These are phyloP conservation scores for Parnassius glacialis DNA, from an alignment of 2,888 invertebrate species.

Conservation along the genomic window DNA sequence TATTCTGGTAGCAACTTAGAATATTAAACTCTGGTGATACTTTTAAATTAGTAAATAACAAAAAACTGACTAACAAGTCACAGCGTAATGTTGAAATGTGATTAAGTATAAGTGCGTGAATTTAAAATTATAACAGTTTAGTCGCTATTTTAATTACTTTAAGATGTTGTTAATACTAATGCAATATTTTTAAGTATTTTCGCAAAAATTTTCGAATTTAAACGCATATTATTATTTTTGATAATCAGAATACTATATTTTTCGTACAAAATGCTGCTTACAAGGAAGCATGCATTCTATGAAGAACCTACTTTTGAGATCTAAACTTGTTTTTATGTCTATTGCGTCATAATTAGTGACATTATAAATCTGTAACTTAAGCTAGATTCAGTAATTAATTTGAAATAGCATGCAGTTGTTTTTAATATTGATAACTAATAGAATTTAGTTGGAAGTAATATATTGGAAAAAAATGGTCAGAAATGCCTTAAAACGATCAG, in stretches of 20 bases:
- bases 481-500: constrained; percentile 64
- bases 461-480: no score
- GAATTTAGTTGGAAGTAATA: constrained; percentile 35
- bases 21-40: no score
- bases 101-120: constrained; percentile 22
- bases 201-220: constrained; percentile 52
- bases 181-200: constrained; percentile 60
- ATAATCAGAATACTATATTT: constrained; percentile 74
- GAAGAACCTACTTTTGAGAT: constrained; percentile 66
- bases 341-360: constrained; percentile 55
- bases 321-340: constrained; percentile 59
- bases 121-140: constrained; percentile 24
- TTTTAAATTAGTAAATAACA: no score
- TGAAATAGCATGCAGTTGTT: constrained; percentile 33
- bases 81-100: background rate
- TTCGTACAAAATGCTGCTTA: constrained; percentile 68
- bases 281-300: constrained; percentile 62
- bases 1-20: no score
- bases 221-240: constrained; percentile 73
- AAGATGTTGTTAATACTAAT: constrained; percentile 41
- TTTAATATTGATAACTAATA: constrained; percentile 41
- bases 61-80: no score
- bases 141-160: constrained; percentile 22
- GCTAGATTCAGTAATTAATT: constrained; percentile 36
- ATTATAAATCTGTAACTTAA: constrained; percentile 52